A percentile compares a stretch with the other conserved stretches of the same genome.
Conservation (phyloP, 2,797 vertebrate genomes). For the Perdix hodgsoniae region DNA sequence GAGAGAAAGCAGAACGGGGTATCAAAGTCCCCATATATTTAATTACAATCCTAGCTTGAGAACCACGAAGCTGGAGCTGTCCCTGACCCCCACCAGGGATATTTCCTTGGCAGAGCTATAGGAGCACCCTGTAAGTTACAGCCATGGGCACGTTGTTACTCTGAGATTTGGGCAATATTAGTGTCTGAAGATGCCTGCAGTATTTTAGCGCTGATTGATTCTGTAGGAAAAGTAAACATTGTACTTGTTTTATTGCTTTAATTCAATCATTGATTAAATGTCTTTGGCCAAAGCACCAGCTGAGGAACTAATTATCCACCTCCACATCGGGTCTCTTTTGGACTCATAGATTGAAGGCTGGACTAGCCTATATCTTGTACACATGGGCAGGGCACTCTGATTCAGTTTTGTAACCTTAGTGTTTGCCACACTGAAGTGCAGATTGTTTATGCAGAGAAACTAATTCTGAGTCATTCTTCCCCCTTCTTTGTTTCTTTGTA, state of each 20-base stretch:
- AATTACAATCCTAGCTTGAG: neutral
- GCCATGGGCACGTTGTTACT: neutral
- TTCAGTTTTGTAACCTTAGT: neutral
- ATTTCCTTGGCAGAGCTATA: neutral
- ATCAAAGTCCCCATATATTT: neutral
- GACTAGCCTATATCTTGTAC: neutral
- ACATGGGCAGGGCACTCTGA: neutral
- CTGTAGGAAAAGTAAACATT: neutral
- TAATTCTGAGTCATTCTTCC: neutral
- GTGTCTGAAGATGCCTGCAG: neutral
- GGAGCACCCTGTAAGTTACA: neutral
- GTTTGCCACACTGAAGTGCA: fast-evolving
- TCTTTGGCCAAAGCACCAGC: neutral
- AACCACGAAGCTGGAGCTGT: neutral
- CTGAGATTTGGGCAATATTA: neutral
- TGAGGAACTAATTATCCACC: neutral
- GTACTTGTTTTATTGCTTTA: neutral
- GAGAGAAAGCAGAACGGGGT: neutral
- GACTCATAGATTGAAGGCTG: neutral
- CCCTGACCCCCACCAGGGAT: neutral
- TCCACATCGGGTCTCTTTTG: neutral
- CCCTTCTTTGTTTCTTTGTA: neutral
- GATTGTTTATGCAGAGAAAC: neutral
- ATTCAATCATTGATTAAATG: neutral
- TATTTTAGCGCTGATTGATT: neutral